phyloP scores from a whole-genome alignment of 2,888 invertebrate species.

The Acanthosepion esculentum region DNA sequence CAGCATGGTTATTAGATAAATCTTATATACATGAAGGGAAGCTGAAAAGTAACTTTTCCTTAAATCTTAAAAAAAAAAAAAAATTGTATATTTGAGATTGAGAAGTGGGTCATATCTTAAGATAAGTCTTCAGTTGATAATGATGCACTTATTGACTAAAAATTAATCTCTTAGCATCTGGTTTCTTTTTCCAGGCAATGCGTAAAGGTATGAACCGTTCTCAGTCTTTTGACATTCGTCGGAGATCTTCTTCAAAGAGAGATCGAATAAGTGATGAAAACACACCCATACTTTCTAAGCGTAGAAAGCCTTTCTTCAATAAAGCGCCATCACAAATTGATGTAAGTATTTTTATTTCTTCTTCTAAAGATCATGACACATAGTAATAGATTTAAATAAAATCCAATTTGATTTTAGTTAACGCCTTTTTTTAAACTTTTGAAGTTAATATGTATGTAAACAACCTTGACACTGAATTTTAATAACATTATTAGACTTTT shows the following conservation, averaged over 20 bases:
- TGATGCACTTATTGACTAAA: neutral
- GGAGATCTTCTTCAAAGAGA: slow-evolving; percentile 79
- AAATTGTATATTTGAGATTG: no score
- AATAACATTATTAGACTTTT: no score
- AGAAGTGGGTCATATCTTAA: neutral
- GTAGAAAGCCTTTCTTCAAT: slow-evolving; percentile 74
- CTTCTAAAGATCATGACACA: no score
- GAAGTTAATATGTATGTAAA: no score
- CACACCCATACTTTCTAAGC: slow-evolving; percentile 77
- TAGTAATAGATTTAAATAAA: no score
- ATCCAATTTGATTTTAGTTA: no score
- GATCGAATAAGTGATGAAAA: slow-evolving; percentile 79
- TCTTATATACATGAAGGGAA: no score
- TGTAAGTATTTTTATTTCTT: neutral
- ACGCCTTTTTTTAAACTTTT: no score
- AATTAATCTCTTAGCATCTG: neutral
- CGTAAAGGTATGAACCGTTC: slow-evolving; percentile 55
- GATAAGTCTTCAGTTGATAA: neutral
- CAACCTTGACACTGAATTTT: no score
- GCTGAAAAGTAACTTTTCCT: no score
- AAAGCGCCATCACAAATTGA: neutral
- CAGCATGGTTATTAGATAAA: no score
- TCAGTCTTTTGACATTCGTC: slow-evolving; percentile 58
- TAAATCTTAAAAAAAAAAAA: no score
- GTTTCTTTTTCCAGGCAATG: neutral